A percentile compares a stretch with the other conserved stretches of the same genome.
These are phyloP conservation scores for Drosophila birchii DNA, from an alignment of 2,888 invertebrate genomes.

Conservation along the genomic window DNA sequence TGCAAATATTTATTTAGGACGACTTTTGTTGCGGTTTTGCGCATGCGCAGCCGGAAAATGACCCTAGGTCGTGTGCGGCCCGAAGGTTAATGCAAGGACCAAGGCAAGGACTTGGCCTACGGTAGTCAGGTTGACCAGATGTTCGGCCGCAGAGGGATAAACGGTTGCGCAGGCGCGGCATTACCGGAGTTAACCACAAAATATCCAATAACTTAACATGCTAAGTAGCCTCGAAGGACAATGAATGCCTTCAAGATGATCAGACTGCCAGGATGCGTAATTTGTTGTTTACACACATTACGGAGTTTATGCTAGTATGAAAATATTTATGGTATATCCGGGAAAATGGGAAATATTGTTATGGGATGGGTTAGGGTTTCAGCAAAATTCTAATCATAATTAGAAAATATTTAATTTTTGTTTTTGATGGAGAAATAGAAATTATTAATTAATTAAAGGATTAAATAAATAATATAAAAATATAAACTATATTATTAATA, in stretches of 20 bases:
- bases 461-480: too few relatives aligned
- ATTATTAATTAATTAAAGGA: neutral
- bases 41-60: slow-evolving; percentile 66
- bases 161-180: slow-evolving; percentile 28
- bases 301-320: neutral
- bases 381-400: neutral
- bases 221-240: slow-evolving; percentile 26
- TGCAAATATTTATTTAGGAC: slow-evolving; percentile 74
- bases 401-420: neutral
- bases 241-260: slow-evolving; percentile 27
- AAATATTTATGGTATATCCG: neutral
- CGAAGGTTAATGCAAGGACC: slow-evolving; percentile 65
- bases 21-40: slow-evolving; percentile 50
- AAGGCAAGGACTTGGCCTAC: neutral
- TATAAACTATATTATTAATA: too few relatives aligned
- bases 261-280: neutral
- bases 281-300: slow-evolving; percentile 21
- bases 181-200: slow-evolving; percentile 30
- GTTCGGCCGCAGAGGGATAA: slow-evolving; percentile 10
- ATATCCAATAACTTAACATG: slow-evolving; percentile 33
- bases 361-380: accelerated
- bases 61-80: slow-evolving; percentile 40
- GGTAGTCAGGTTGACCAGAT: slow-evolving; percentile 28
- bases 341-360: neutral
- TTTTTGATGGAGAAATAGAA: neutral